Conservation (phyloP, 2,888 invertebrate genomes). For the Macropis europaea region DNA sequence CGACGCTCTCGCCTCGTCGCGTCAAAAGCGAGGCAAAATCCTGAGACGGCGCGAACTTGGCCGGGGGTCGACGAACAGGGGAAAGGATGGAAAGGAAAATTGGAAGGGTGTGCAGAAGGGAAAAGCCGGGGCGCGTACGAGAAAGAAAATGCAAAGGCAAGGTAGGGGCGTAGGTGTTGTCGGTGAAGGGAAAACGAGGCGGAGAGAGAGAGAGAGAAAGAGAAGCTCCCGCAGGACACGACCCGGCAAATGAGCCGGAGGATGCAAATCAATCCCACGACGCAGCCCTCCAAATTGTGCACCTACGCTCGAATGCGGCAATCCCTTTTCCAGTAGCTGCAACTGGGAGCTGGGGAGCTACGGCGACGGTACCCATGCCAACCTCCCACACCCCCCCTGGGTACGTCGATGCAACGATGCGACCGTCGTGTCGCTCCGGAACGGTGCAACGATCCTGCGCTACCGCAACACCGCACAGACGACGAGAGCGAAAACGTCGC, state of each 20-base stretch:
- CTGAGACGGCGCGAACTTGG: too few relatives aligned
- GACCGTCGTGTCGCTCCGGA: conserved; percentile 19
- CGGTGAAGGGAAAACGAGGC: not conserved
- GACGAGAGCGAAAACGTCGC: too few relatives aligned
- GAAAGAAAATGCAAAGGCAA: not conserved
- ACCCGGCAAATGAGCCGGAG: conserved; percentile 76
- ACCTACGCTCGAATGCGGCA: conserved; percentile 72
- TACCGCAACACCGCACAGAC: not conserved
- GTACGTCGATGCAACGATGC: conserved; percentile 60
- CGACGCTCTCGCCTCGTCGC: conserved; percentile 6
- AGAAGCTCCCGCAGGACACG: conserved; percentile 68
- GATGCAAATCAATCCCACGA: conserved; percentile 78
- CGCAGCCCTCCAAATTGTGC: conserved; percentile 71
- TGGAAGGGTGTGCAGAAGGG: not conserved
- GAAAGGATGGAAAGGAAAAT: conserved; percentile 5
- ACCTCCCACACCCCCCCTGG: conserved; percentile 60
- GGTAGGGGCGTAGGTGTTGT: not conserved
- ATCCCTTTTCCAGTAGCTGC: conserved; percentile 71
- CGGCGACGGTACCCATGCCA: conserved; percentile 1
- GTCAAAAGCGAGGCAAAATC: too few relatives aligned
- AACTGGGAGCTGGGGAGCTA: conserved; percentile 35
- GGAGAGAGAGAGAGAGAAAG: not conserved
- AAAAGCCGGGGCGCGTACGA: not conserved
- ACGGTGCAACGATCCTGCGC: conserved; percentile 6
- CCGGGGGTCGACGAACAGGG: not conserved